These are phyloP conservation scores for Trimorus sp. DNA, from an alignment of 2,888 invertebrate genomes.

Conservation along the genomic window DNA sequence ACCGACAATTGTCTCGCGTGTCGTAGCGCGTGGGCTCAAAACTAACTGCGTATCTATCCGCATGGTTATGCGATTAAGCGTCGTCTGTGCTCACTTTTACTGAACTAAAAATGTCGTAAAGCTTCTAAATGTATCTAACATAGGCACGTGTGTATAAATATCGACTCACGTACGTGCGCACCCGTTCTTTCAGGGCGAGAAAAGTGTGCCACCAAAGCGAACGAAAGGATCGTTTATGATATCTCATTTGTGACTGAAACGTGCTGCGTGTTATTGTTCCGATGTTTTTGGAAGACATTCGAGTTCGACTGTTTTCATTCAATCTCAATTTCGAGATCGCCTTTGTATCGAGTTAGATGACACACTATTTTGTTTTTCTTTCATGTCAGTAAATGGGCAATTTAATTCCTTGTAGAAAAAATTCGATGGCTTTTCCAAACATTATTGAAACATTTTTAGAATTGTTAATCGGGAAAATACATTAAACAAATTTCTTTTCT, in stretches of 20 bases:
- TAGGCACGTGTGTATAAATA: constrained; percentile 41
- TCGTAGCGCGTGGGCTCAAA: constrained; percentile 62
- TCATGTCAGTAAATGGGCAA: too few relatives aligned
- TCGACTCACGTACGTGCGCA: constrained; percentile 14
- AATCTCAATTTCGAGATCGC: too few relatives aligned
- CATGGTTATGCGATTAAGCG: constrained; percentile 54
- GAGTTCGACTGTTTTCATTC: constrained; percentile 9
- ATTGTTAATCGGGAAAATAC: too few relatives aligned
- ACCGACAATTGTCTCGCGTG: constrained; percentile 71
- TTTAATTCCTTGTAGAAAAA: too few relatives aligned
- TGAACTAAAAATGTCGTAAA: constrained; percentile 53
- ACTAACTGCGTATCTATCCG: constrained; percentile 62
- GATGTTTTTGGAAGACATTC: constrained; percentile 23
- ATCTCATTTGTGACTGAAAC: constrained; percentile 35
- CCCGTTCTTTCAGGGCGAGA: constrained; percentile 34
- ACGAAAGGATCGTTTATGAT: constrained; percentile 38
- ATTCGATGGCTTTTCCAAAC: too few relatives aligned
- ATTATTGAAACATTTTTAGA: too few relatives aligned
- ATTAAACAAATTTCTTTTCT: too few relatives aligned
- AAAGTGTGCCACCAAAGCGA: constrained; percentile 42
- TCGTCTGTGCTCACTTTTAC: constrained; percentile 45
- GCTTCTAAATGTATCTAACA: constrained; percentile 54
- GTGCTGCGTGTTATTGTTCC: constrained; percentile 23
- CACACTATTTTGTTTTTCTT: too few relatives aligned
- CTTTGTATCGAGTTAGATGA: too few relatives aligned